These are phyloP conservation scores for Styela plicata DNA, from an alignment of 23 tunicate genomes.

Conservation along the genomic window DNA sequence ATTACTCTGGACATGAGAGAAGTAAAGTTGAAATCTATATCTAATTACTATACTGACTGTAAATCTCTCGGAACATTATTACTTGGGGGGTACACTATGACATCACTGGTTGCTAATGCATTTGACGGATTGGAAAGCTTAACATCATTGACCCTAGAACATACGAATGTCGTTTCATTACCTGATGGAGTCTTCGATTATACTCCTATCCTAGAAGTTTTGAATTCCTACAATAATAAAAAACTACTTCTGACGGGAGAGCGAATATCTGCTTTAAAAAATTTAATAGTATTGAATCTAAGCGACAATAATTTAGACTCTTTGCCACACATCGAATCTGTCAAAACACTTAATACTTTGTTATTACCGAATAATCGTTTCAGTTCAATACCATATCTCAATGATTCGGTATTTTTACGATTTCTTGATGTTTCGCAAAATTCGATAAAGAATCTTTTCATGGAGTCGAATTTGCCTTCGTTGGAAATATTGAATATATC, in stretches of 20 bases:
- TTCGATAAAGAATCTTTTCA: background rate
- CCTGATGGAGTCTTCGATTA: background rate
- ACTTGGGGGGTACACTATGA: conserved; percentile 7
- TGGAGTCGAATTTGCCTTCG: background rate
- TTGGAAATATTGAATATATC: conserved; percentile 3
- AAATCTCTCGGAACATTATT: conserved; percentile 11
- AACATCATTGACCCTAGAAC: background rate
- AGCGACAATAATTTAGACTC: background rate
- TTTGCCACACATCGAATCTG: background rate
- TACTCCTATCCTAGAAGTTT: background rate
- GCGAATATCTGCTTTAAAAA: background rate
- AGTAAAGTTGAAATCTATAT: background rate
- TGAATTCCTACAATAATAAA: background rate
- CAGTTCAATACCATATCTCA: background rate
- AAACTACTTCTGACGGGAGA: background rate
- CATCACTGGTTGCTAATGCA: background rate
- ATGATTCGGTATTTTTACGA: background rate
- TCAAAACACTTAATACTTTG: background rate
- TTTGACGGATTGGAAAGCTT: background rate
- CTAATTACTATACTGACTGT: background rate
- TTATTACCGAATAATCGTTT: too few relatives aligned
- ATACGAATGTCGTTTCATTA: background rate
- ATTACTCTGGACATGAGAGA: background rate
- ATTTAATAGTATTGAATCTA: background rate
- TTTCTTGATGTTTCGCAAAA: background rate